These are phyloP conservation scores for Eupithecia subfuscata DNA, from an alignment of 2,888 invertebrate species.

Conservation along the genomic window DNA sequence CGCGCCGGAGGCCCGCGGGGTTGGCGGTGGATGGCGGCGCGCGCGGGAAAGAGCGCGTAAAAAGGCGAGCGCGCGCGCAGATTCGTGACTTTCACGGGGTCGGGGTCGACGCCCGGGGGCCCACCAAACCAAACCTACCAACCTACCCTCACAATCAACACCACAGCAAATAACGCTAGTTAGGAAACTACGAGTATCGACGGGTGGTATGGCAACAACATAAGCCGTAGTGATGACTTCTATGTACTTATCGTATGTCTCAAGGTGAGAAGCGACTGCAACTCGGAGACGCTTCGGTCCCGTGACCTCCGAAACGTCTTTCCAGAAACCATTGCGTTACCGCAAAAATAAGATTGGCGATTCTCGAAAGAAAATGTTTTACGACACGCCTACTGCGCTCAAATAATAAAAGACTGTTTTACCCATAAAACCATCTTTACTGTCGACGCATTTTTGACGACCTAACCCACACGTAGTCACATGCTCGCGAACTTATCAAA, in stretches of 20 bases:
- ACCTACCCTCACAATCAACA: slow-evolving; percentile 27
- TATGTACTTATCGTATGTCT: slow-evolving; percentile 47
- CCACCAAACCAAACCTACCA: slow-evolving; percentile 69
- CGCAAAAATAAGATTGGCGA: slow-evolving; percentile 64
- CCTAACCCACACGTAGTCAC: slow-evolving; percentile 64
- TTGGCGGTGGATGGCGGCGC: slow-evolving; percentile 66
- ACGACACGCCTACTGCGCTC: slow-evolving; percentile 70
- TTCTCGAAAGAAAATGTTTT: slow-evolving; percentile 66
- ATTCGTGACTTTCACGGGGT: slow-evolving; percentile 80
- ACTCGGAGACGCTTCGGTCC: slow-evolving; percentile 33
- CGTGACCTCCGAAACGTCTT: slow-evolving; percentile 51
- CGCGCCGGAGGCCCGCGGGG: slow-evolving; percentile 81
- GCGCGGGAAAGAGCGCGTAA: slow-evolving; percentile 80
- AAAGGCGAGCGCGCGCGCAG: slow-evolving; percentile 79
- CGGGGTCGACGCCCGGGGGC: slow-evolving; percentile 81
- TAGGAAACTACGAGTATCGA: not conserved
- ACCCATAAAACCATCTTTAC: slow-evolving; percentile 70
- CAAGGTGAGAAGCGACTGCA: slow-evolving; percentile 55
- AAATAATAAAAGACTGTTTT: slow-evolving; percentile 61
- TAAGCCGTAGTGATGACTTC: slow-evolving; percentile 32
- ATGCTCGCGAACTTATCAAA: slow-evolving; percentile 51
- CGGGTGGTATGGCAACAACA: slow-evolving; percentile 41
- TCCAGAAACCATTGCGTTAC: slow-evolving; percentile 63
- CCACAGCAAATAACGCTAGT: slow-evolving; percentile 35
- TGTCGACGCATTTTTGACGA: slow-evolving; percentile 57